Percentiles rank a stretch among this genome's conserved stretches.
phyloP scores from a whole-genome alignment of 1,140 invertebrate genomes.

The Drosophila orena region DNA sequence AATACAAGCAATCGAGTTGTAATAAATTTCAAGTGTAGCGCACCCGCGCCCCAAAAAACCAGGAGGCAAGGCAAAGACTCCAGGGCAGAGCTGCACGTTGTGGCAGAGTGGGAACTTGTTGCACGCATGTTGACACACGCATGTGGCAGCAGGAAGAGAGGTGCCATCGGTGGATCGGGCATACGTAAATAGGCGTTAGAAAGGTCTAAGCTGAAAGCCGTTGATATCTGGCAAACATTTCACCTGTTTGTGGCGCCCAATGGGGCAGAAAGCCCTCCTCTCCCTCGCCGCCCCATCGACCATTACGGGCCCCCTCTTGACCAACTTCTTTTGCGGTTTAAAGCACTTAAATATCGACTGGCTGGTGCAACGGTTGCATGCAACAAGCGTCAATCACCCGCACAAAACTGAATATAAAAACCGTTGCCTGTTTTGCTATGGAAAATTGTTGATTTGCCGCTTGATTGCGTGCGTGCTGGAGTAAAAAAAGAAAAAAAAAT shows the following conservation, averaged over 20 bases:
- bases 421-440: conserved; percentile 76
- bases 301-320: conserved; percentile 12
- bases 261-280: conserved; percentile 7
- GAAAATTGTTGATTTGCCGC: conserved; percentile 83
- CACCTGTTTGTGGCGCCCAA: conserved; percentile 60
- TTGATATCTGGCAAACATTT: conserved; percentile 80
- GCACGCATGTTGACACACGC: conserved; percentile 80
- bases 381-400: conserved; percentile 82
- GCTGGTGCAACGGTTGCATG: conserved; percentile 65
- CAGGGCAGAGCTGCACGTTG: background rate
- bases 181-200: conserved; percentile 44
- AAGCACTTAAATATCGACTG: conserved; percentile 82
- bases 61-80: background rate
- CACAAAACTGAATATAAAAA: conserved; percentile 67
- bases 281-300: background rate
- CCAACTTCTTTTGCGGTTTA: conserved; percentile 61
- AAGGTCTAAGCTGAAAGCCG: conserved; percentile 56
- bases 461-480: conserved; percentile 75
- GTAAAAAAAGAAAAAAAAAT: conserved; percentile 10
- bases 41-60: conserved; percentile 63
- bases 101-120: conserved; percentile 62
- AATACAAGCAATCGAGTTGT: conserved; percentile 82
- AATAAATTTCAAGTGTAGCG: conserved; percentile 80
- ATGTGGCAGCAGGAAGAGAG: conserved; percentile 20
- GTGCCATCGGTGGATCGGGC: background rate